Evolutionary conservation across 2,113 vertebrate species (phyloP).

Genomic region (Phylloscopus trochilus): DNA sequence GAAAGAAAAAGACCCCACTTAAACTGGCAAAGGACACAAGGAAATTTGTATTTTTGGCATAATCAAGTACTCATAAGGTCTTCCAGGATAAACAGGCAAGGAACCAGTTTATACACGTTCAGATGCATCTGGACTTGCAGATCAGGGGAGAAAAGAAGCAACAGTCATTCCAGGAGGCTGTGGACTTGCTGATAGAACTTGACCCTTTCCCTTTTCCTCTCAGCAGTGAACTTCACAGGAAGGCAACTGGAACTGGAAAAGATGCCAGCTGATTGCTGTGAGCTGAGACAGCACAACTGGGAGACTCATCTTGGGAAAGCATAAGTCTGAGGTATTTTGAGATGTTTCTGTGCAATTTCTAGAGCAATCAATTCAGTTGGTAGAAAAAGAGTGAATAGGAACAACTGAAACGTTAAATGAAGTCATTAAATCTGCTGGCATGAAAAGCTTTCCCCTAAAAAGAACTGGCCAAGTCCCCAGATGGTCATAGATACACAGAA

Average conservation of each 20-base stretch:
- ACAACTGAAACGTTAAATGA: neutral
- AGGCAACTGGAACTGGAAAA: neutral
- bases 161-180: neutral
- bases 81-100: conserved; percentile 1
- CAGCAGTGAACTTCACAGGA: neutral
- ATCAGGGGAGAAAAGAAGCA: neutral
- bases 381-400: neutral
- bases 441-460: neutral
- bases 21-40: neutral
- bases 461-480: neutral
- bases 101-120: neutral
- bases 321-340: neutral
- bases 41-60: neutral
- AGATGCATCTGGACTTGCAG: neutral
- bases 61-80: neutral
- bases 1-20: neutral
- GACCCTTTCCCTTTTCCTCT: neutral
- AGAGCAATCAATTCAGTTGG: neutral
- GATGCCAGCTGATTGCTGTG: neutral
- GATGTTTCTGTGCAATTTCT: neutral
- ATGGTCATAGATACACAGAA: neutral
- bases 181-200: neutral
- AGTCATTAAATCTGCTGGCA: neutral
- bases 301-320: neutral
- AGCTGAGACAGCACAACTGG: neutral